phyloP scores from a whole-genome alignment of 2,888 invertebrate species.

The Amphipyra berbera region DNA sequence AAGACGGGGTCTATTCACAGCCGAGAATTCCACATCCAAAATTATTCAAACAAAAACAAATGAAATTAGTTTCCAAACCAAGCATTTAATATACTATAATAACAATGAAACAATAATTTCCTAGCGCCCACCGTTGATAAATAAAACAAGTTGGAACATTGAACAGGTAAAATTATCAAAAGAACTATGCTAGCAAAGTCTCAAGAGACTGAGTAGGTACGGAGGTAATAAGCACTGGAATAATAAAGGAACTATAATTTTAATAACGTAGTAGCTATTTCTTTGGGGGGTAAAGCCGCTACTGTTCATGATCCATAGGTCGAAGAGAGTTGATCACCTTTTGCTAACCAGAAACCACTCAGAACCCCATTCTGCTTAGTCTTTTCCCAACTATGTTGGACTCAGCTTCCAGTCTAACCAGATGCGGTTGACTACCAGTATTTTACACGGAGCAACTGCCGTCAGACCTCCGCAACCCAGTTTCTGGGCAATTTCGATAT shows the following conservation, averaged over 20 bases:
- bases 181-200: slow-evolving; percentile 24
- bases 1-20: no score
- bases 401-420: no score
- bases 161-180: slow-evolving; percentile 27
- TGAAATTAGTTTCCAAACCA: background rate
- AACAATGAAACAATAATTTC: slow-evolving; percentile 16
- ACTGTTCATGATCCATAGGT: background rate
- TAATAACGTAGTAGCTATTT: slow-evolving; percentile 4
- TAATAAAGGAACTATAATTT: slow-evolving; percentile 18
- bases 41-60: background rate
- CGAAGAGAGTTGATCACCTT: no score
- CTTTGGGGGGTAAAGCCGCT: no score
- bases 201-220: slow-evolving; percentile 25
- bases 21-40: no score
- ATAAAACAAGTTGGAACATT: slow-evolving; percentile 23
- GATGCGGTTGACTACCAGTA: no score
- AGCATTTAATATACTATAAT: slow-evolving; percentile 6
- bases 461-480: no score
- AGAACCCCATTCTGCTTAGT: no score
- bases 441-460: no score
- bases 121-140: slow-evolving; percentile 5
- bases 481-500: no score
- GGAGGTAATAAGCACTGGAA: slow-evolving; percentile 22
- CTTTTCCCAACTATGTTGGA: no score
- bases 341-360: background rate